Conservation (phyloP, 2,797 vertebrate genomes). For the Choloepus didactylus region DNA sequence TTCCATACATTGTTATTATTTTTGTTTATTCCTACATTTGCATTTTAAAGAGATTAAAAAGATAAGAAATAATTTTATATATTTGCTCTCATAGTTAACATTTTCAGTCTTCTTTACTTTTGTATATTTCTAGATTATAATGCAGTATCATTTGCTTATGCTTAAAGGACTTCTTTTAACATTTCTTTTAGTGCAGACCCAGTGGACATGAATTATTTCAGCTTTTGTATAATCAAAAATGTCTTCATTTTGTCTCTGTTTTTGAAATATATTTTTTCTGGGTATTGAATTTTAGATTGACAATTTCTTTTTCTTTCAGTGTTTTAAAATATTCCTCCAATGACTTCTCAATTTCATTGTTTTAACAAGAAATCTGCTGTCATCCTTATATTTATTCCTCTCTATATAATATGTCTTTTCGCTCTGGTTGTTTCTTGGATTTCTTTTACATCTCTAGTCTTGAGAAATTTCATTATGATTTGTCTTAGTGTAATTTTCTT, state of each 20-base stretch:
- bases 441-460: background rate
- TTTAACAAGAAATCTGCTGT: background rate
- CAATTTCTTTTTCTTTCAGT: background rate
- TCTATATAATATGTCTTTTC: no score
- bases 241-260: background rate
- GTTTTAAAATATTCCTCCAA: background rate
- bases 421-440: no score
- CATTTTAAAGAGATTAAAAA: constrained; percentile 1
- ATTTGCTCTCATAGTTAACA: background rate
- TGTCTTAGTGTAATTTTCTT: background rate
- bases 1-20: background rate
- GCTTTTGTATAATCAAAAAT: background rate
- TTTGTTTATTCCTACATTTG: background rate
- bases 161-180: background rate
- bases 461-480: background rate
- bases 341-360: background rate
- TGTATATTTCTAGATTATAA: background rate
- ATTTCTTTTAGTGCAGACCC: background rate
- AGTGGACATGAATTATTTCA: background rate
- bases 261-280: no score
- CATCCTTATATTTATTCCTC: background rate
- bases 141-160: background rate
- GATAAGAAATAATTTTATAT: background rate
- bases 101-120: background rate
- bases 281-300: background rate